A percentile compares a stretch with the other conserved stretches of the same genome.
These are phyloP conservation scores for Centropristis striata DNA, from an alignment of 2,113 vertebrate species.

Conservation along the genomic window DNA sequence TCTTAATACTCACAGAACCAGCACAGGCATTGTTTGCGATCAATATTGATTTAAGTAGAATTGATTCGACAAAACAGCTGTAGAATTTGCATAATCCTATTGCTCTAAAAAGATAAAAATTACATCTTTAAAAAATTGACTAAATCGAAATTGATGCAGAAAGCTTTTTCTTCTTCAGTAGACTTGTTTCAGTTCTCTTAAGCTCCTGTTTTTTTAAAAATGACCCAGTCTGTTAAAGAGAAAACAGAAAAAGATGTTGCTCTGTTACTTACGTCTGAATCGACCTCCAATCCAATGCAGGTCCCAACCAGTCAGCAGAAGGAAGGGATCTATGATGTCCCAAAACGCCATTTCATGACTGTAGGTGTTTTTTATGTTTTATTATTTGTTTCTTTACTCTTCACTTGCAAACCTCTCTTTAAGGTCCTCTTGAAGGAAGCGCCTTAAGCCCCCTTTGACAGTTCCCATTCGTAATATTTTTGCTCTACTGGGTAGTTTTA, in stretches of 20 bases:
- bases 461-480: conserved; percentile 7
- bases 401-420: conserved; percentile 83
- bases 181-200: conserved; percentile 56
- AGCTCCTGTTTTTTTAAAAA: conserved; percentile 50
- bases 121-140: conserved; percentile 24
- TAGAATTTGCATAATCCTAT: conserved; percentile 62
- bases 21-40: conserved; percentile 59
- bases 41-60: conserved; percentile 78
- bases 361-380: conserved; percentile 89
- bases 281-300: conserved; percentile 85
- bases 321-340: conserved; percentile 99
- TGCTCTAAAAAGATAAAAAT: conserved; percentile 49
- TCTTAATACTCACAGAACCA: conserved; percentile 44
- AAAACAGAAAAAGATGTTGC: conserved; percentile 53
- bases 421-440: conserved; percentile 54
- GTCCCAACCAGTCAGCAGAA: conserved; percentile 99
- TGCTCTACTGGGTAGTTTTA: conserved; percentile 14
- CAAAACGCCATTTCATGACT: conserved; percentile 99
- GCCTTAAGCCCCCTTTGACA: conserved; percentile 17
- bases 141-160: conserved; percentile 42
- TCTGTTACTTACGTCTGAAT: conserved; percentile 73
- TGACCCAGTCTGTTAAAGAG: conserved; percentile 15
- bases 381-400: conserved; percentile 68
- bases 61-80: conserved; percentile 65
- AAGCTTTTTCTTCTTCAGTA: conserved; percentile 30